These are phyloP conservation scores for Lithodes maja DNA, from an alignment of 2,888 invertebrate species.

Conservation along the genomic window DNA sequence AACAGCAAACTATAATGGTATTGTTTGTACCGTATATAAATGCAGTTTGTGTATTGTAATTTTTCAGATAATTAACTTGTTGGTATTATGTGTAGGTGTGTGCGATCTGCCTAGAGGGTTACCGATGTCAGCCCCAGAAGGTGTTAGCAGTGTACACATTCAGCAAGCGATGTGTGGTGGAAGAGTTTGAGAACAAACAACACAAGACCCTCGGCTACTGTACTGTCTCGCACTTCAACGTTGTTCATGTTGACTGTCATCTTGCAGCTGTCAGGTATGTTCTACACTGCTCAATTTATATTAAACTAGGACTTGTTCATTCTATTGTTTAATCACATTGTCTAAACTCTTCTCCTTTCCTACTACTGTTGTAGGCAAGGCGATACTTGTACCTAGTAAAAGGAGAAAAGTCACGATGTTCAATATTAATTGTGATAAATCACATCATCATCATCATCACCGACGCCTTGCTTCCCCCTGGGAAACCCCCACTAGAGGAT, in stretches of 20 bases:
- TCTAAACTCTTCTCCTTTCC: background rate
- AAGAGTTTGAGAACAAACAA: conserved; percentile 92
- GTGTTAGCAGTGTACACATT: conserved; percentile 97
- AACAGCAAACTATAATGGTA: too few relatives aligned
- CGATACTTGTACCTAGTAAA: too few relatives aligned
- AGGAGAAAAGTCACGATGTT: too few relatives aligned
- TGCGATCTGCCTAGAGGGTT: conserved; percentile 98
- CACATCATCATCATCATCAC: too few relatives aligned
- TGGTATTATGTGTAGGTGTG: conserved; percentile 76
- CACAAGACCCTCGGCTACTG: conserved; percentile 88
- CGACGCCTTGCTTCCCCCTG: too few relatives aligned
- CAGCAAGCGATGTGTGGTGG: conserved; percentile 94
- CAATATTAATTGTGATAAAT: too few relatives aligned
- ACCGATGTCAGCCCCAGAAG: conserved; percentile 90
- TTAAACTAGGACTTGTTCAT: background rate
- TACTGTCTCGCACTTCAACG: conserved; percentile 98
- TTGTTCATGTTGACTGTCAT: conserved; percentile 98
- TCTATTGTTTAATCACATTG: background rate
- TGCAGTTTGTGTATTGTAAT: too few relatives aligned
- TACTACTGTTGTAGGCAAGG: too few relatives aligned
- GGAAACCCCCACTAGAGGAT: too few relatives aligned
- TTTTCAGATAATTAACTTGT: background rate
- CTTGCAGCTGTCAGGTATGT: conserved; percentile 91
- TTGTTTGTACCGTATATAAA: too few relatives aligned
- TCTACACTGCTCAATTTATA: background rate